Evolutionary conservation across 2,113 vertebrate species (phyloP), one percentile per base, ranked within the genome.

Genomic region (Microtus richardsoni): DNA sequence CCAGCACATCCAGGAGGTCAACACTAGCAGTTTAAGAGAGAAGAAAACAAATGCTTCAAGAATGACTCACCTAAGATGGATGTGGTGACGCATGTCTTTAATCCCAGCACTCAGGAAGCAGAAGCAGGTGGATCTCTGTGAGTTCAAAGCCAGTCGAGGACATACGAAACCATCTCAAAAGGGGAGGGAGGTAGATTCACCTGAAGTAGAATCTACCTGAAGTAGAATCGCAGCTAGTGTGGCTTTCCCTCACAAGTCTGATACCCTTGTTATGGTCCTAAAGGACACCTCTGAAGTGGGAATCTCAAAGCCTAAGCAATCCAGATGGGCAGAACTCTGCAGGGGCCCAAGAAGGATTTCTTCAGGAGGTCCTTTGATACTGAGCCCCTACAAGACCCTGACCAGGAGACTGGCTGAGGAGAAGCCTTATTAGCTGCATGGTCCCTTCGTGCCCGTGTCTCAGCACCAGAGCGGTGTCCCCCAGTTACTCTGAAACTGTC

Each of bases 41-140:
- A 47, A 92, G 93, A 93, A 94, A 88, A 92, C 12, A 6, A 91
- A 93, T 44, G 26, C n/a, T 44, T 89, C 28, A 26, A 92, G 83
- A 83, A 30, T 22, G 13, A 73, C 71, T 58, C n/a, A 16, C 30
- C 33, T 47, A 33, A 64, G 39, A 60, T 2, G 0, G 3, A 24
- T 30, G 13, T 62, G n/a, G 26, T 33, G 24, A 84, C 1, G 28
- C 80, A 33, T 0, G 1, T 26, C 28, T 85, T 66, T 19, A 22
- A 36, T 33, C 82, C n/a, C 54, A 60, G n/a, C 5, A 60, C 39
- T 62, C 80, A 30, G 24, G 58, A 62, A 58, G 80, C 80, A 83
- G 80, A 83, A 83, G 7, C 80, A 83, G n/a, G 80, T 41, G 24
- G 54, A 19, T 62, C 36, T 83, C n/a, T 41, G 54, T 3, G 24